phyloP scores from a whole-genome alignment of 2,888 invertebrate species.

The Plutella xylostella region DNA sequence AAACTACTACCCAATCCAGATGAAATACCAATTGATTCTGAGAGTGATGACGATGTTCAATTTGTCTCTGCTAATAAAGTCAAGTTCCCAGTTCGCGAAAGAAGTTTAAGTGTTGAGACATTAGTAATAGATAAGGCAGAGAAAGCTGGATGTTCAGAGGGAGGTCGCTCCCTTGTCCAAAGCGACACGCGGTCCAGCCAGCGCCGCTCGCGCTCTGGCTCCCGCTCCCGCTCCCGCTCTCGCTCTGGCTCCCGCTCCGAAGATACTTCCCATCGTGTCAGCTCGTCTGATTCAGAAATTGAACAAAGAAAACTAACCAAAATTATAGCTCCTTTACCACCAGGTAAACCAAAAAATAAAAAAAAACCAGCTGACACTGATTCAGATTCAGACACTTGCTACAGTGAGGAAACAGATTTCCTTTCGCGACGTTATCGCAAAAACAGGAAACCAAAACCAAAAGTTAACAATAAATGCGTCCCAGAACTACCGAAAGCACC shows the following conservation, averaged over 20 bases:
- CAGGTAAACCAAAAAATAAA: constrained; percentile 2
- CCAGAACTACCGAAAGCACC: not conserved
- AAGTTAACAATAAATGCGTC: constrained; percentile 30
- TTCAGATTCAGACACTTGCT: constrained; percentile 50
- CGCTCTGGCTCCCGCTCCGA: constrained; percentile 45
- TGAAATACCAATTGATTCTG: constrained; percentile 44
- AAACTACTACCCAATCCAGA: constrained; percentile 46
- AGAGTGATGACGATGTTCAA: constrained; percentile 36
- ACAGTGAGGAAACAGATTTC: constrained; percentile 55
- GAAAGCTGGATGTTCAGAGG: constrained; percentile 28
- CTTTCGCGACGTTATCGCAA: constrained; percentile 49
- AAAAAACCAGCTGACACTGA: constrained; percentile 32
- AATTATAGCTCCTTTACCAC: not conserved
- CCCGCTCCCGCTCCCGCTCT: constrained; percentile 26
- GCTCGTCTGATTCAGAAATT: constrained; percentile 44
- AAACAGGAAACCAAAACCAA: constrained; percentile 35
- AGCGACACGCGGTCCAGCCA: constrained; percentile 32
- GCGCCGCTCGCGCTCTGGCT: constrained; percentile 31
- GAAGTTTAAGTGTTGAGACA: constrained; percentile 50
- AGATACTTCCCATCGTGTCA: too few relatives aligned
- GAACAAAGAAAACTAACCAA: constrained; percentile 22
- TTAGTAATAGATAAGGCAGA: constrained; percentile 29
- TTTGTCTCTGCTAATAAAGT: constrained; percentile 4
- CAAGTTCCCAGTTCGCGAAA: constrained; percentile 21
- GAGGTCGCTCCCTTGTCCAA: constrained; percentile 31